Evolutionary conservation across 2,888 invertebrate species (phyloP).

Genomic region (Hemistola chrysoprasaria): DNA sequence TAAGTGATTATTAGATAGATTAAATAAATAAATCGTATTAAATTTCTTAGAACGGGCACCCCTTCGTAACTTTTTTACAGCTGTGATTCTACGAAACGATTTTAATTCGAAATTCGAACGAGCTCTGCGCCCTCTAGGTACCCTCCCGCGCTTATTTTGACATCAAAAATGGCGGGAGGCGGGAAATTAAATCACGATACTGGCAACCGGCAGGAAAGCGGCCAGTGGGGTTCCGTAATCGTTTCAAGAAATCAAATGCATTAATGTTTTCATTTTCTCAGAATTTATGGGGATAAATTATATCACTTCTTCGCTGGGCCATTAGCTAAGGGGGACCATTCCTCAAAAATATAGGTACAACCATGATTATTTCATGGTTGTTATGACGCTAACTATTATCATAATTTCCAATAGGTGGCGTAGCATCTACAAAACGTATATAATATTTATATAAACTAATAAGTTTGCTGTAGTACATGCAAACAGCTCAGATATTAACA

Average conservation of each 20-base stretch:
- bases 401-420: no score
- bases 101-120: slow-evolving; percentile 27
- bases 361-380: no score
- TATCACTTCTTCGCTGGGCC: no score
- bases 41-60: slow-evolving; percentile 47
- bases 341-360: no score
- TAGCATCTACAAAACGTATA: no score
- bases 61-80: slow-evolving; percentile 40
- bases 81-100: slow-evolving; percentile 52
- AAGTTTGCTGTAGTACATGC: no score
- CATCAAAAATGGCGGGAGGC: slow-evolving; percentile 26
- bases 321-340: no score
- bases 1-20: slow-evolving; percentile 16
- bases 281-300: no score
- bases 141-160: slow-evolving; percentile 32
- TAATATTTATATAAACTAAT: no score
- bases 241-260: not conserved
- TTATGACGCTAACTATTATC: no score
- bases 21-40: slow-evolving; percentile 29
- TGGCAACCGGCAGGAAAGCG: not conserved
- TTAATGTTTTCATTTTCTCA: no score
- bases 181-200: slow-evolving; percentile 14
- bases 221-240: slow-evolving; percentile 2
- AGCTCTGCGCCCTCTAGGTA: slow-evolving; percentile 7
- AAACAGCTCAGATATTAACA: no score